A percentile compares a stretch with the other conserved stretches of the same genome.
phyloP scores from a whole-genome alignment of 2,888 invertebrate species.

The Melangyna quadrimaculata region DNA sequence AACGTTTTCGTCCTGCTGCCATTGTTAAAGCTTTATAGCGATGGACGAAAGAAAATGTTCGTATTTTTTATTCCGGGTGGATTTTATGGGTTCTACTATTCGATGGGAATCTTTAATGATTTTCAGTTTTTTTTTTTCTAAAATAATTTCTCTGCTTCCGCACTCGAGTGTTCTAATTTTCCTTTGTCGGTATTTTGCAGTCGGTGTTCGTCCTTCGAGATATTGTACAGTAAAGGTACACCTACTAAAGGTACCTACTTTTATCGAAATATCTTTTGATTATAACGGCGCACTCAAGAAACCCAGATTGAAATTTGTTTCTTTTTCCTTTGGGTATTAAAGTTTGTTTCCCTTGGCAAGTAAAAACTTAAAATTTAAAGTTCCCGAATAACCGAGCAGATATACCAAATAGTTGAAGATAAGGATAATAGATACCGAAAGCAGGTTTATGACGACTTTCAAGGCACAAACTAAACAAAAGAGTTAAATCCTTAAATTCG shows the following conservation, averaged over 20 bases:
- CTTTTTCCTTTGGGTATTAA: constrained; percentile 24
- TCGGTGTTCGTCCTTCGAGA: constrained; percentile 17
- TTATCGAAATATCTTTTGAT: constrained; percentile 61
- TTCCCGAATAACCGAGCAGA: neutral
- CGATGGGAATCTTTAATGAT: constrained; percentile 69
- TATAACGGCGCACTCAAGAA: constrained; percentile 23
- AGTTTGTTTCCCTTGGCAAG: constrained; percentile 19
- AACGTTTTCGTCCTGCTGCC: neutral
- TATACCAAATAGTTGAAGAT: constrained; percentile 8
- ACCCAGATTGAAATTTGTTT: constrained; percentile 43
- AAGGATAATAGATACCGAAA: constrained; percentile 4
- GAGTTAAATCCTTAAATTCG: neutral
- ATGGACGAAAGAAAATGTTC: neutral
- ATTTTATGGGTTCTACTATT: constrained; percentile 51
- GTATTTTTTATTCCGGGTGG: neutral
- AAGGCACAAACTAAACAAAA: neutral
- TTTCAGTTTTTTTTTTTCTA: constrained; percentile 39
- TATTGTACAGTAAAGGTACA: too few relatives aligned
- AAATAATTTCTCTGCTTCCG: neutral
- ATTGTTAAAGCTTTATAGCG: neutral
- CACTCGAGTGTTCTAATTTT: constrained; percentile 64
- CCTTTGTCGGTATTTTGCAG: constrained; percentile 55
- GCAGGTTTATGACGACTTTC: constrained; percentile 15
- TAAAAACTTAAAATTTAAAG: constrained; percentile 14
- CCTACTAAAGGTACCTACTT: constrained; percentile 20